phyloP scores from a whole-genome alignment of 2,888 invertebrate genomes.

The Ectemnius continuus region DNA sequence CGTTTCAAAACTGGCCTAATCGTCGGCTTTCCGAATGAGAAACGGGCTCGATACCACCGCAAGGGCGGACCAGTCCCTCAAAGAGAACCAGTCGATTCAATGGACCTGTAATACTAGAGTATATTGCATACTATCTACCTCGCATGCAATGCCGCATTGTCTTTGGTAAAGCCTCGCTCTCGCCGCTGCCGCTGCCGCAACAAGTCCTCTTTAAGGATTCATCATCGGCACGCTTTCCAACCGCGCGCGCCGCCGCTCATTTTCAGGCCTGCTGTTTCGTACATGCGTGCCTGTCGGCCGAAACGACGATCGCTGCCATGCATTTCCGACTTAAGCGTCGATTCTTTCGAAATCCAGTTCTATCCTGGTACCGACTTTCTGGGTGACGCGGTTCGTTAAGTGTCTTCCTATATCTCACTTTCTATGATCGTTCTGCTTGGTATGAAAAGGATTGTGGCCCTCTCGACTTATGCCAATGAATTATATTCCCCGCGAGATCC shows the following conservation, averaged over 20 bases:
- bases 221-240: conserved; percentile 44
- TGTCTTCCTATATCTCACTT: not conserved
- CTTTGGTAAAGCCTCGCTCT: conserved; percentile 39
- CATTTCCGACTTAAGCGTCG: conserved; percentile 7
- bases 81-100: no score
- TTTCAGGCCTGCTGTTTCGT: no score
- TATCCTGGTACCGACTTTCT: no score
- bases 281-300: no score
- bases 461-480: no score
- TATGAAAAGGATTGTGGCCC: no score
- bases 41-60: conserved; percentile 64
- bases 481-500: no score
- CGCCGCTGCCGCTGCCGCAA: conserved; percentile 11
- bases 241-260: conserved; percentile 13
- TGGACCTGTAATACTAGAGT: no score
- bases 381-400: not conserved
- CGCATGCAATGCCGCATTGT: conserved; percentile 38
- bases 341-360: conserved; percentile 30
- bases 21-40: conserved; percentile 72
- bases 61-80: conserved; percentile 28
- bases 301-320: not conserved
- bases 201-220: conserved; percentile 45
- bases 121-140: conserved; percentile 37
- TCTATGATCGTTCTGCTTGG: no score
- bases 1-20: conserved; percentile 76